Percentiles rank a stretch among this genome's conserved stretches.
Conservation (phyloP, 2,113 vertebrate species). For the Mastomys coucha region DNA sequence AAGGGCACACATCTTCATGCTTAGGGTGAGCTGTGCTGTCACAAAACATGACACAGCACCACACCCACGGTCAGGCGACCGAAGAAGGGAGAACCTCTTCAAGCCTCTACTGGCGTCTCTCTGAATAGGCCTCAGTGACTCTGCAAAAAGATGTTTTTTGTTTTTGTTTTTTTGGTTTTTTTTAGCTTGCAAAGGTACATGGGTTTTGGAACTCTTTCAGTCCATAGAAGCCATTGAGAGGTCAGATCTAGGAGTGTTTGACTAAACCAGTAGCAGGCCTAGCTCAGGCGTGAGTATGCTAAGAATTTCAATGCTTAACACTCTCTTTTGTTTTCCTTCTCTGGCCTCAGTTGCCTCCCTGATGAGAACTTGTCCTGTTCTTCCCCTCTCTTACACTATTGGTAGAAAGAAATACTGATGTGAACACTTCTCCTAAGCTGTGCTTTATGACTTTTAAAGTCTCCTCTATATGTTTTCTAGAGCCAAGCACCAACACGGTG, state of each 20-base stretch:
- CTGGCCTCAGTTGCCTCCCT: background rate
- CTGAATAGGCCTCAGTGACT: background rate
- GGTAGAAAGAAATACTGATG: background rate
- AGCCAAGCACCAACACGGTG: background rate
- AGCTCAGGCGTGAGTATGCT: background rate
- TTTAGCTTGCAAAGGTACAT: background rate
- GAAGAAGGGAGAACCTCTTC: background rate
- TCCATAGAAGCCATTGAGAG: background rate
- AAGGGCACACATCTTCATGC: background rate
- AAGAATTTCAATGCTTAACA: background rate
- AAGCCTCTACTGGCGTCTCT: background rate
- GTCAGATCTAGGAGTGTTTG: background rate
- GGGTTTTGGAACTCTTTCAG: background rate
- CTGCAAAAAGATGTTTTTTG: too few species aligned
- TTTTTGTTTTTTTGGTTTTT: background rate
- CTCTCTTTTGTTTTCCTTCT: background rate
- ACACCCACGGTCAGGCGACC: background rate
- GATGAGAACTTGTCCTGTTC: background rate
- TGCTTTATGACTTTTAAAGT: background rate
- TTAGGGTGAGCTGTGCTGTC: background rate
- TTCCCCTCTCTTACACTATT: background rate
- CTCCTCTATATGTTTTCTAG: background rate
- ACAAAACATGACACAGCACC: background rate
- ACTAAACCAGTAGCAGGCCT: background rate
- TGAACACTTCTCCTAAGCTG: background rate